Evolutionary conservation across 2,888 invertebrate species (phyloP), one percentile per base, ranked within the genome.

Genomic region (Dasypogon diadema): DNA sequence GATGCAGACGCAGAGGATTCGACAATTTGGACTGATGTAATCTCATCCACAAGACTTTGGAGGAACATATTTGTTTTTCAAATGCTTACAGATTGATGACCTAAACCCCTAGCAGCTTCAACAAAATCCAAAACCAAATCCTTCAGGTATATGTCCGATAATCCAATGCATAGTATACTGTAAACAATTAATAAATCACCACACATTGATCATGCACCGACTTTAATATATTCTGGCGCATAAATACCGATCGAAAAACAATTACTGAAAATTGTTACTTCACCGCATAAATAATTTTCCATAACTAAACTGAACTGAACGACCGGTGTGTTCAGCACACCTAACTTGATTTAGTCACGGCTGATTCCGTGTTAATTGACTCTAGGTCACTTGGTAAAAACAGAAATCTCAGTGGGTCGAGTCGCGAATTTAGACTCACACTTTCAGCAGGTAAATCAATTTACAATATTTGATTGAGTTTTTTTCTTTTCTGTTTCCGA

Each of bases 361-460:
- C 60, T 60, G 8, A 37, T 60, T 60, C 60, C 60, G 60, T 37
- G 60, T 60, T 60, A 60, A 60, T 60, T 60, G 60, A 60, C 60
- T 60, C 60, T 60, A 60, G 60, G 60, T 60, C 60, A 60, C 37
- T 21, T 37, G 37, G 60, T 60, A 60, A 60, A 30, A 60, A 34
- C 37, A 60, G 37, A 60, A 60, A 60, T 21, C 21, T 18, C 18
- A 12, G 12, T 60, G 37, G 37, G 34, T 34, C 34, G 34, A 18
- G 18, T 3, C 10, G 42, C 10, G n/a, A 12, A 6, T 12, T 12
- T n/a, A 42, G n/a, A 42, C 12, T 12, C 10, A n/a, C 60, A 37
- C 60, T 37, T 60, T 37, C 60, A 60, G 16, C 60, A 60, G 60
- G 60, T 60, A 60, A 60, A 37, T 60, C 60, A 37, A 60, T 60